Percentiles rank a stretch among this genome's conserved stretches.
Conservation (phyloP, 2,888 invertebrate species). For the Liopterus haemorrhoidalis region DNA sequence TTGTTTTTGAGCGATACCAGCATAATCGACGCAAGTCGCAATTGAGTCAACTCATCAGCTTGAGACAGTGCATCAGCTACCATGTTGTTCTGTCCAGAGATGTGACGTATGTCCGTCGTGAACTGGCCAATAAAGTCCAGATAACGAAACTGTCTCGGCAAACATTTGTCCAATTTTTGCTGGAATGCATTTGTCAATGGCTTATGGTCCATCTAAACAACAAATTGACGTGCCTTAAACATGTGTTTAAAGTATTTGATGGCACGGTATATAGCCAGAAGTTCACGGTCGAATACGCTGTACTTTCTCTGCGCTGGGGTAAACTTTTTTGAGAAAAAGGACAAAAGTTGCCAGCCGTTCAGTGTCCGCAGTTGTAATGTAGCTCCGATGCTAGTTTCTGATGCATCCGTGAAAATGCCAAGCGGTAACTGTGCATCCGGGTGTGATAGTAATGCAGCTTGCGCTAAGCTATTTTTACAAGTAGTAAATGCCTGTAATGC, state of each 20-base stretch:
- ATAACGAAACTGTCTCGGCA: constrained; percentile 38
- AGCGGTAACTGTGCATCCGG: no score
- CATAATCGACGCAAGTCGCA: no score
- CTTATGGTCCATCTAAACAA: constrained; percentile 36
- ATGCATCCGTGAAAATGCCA: no score
- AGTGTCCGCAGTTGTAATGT: no score
- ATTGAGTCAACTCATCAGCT: constrained; percentile 20
- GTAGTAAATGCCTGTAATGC: constrained; percentile 31
- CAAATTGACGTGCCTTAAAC: constrained; percentile 35
- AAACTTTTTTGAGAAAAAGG: not conserved
- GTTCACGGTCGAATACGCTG: constrained; percentile 2
- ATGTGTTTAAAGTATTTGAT: constrained; percentile 37
- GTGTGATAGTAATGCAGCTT: constrained; percentile 36
- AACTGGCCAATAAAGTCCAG: constrained; percentile 40
- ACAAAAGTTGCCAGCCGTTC: constrained; percentile 35
- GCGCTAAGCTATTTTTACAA: constrained; percentile 33
- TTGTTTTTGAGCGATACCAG: constrained; percentile 21
- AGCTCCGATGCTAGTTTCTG: no score
- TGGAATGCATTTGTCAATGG: constrained; percentile 37
- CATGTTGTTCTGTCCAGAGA: constrained; percentile 37
- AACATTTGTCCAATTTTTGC: constrained; percentile 33
- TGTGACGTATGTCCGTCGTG: constrained; percentile 38
- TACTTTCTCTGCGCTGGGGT: not conserved
- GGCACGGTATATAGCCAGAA: constrained; percentile 36
- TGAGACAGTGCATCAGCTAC: constrained; percentile 39